Conservation (phyloP, 2,888 invertebrate genomes). For the Drosophila crucigera region DNA sequence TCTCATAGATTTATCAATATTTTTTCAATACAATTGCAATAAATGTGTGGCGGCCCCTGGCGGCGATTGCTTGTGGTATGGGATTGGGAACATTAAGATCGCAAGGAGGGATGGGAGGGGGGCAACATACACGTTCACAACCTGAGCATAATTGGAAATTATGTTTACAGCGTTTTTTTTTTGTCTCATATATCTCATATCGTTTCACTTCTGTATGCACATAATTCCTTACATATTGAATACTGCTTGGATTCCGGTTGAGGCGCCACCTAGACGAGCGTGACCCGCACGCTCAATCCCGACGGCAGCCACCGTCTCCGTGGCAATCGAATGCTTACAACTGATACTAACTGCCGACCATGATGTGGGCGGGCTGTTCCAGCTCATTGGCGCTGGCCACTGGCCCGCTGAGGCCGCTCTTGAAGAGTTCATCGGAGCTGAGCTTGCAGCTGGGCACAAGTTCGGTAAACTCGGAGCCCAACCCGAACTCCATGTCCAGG, state of each 20-base stretch:
- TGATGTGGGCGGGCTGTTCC: constrained; percentile 87
- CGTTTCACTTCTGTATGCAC: constrained; percentile 22
- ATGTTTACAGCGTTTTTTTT: constrained; percentile 35
- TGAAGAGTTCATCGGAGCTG: constrained; percentile 86
- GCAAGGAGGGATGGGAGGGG: constrained; percentile 10
- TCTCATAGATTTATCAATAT: constrained; percentile 36
- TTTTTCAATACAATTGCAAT: constrained; percentile 64
- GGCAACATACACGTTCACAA: constrained; percentile 82
- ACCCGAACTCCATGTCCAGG: constrained; percentile 86
- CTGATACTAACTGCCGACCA: constrained; percentile 87
- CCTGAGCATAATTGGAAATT: constrained; percentile 83
- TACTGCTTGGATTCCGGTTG: constrained; percentile 69
- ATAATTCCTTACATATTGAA: constrained; percentile 54
- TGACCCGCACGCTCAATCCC: constrained; percentile 65
- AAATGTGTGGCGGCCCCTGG: constrained; percentile 39
- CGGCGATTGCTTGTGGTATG: constrained; percentile 36
- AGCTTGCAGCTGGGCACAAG: constrained; percentile 86
- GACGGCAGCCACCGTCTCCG: constrained; percentile 23
- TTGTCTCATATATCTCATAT: constrained; percentile 1
- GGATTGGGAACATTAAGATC: not conserved
- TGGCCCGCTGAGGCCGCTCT: constrained; percentile 84
- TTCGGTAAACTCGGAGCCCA: constrained; percentile 86
- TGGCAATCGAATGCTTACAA: constrained; percentile 68
- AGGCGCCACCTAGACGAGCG: constrained; percentile 37
- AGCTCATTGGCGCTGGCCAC: constrained; percentile 85